Evolutionary conservation across 2,113 vertebrate species (phyloP).

Genomic region (Hypocryptadius cinnamomeus): DNA sequence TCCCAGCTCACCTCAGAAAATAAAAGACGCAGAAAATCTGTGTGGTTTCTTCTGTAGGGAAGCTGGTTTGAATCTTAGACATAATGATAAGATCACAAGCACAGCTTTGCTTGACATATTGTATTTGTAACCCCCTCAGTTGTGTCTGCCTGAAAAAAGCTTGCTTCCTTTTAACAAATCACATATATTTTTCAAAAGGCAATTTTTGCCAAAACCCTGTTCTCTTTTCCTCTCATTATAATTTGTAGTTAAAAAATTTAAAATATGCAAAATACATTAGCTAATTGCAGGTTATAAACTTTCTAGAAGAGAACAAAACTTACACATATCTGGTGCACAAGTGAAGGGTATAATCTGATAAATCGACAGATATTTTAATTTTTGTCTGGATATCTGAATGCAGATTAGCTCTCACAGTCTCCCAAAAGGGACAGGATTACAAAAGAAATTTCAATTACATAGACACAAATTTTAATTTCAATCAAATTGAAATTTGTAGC

Average conservation of each 20-base stretch:
- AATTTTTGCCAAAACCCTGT: not conserved
- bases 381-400: not conserved
- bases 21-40: not conserved
- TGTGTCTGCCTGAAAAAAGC: not conserved
- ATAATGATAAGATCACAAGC: not conserved
- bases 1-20: not conserved
- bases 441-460: not conserved
- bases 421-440: not conserved
- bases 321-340: not conserved
- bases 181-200: not conserved
- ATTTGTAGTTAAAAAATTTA: not conserved
- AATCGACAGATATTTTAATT: not conserved
- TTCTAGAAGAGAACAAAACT: not conserved
- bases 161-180: not conserved
- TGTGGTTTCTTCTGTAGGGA: not conserved
- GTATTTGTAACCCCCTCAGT: not conserved
- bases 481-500: not conserved
- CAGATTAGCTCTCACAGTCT: not conserved
- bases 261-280: not conserved
- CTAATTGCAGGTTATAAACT: not conserved
- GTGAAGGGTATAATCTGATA: not conserved
- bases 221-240: not conserved
- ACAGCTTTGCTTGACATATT: not conserved
- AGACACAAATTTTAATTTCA: not conserved
- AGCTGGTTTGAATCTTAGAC: not conserved